Base-by-base conservation (phyloP, 2,888 invertebrate species). In the Rhopalosiphum nymphaeae region DNA sequence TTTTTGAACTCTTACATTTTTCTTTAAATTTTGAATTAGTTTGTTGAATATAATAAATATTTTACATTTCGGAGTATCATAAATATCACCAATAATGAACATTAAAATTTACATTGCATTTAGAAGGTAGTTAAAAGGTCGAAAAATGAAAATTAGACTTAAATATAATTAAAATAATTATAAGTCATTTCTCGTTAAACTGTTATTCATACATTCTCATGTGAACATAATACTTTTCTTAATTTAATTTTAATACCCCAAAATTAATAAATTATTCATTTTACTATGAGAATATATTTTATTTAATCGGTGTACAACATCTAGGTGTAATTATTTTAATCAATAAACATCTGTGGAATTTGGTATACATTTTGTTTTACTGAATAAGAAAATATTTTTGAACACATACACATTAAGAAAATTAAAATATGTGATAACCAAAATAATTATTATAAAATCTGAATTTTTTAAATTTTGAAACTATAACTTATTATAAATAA, bases 221-320 rank as follows among this genome's bases (percentile, higher is more conserved):
- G 57, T 91, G 91, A 91, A 86, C 36, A 91, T 26, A n/a, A 46
- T 85, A n/a, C 13, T 26, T 78, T 56, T 85, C 85, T 91, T 91
- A 86, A 91, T 91, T 57, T 46, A 86, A 86, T 91, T 86, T 57
- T 91, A 91, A 85, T 91, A 44, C 3, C 44, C n/a, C 26, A 11
- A 86, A 44, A 85, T 25, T 44, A 85, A 56, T 91, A 85, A 85
- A 91, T 91, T 91, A 85, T 85, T 91, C 56, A 91, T 91, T 56
- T 42, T 89, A 29, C 21, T 44, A 46, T 86, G 89, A 89, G 42
- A 89, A 89, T 44, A 89, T 5, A 42, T 89, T 57, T 57, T 57
- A 26, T 53, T 4, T 88, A 53, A 57, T 89, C 36, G 5, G 21
- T 9, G 49, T 36, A 36, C n/a, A 9, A 36, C 36, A 16, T 78